Evolutionary conservation across 2,888 invertebrate genomes (phyloP).

Genomic region (Mesodorylaimus sp.): DNA sequence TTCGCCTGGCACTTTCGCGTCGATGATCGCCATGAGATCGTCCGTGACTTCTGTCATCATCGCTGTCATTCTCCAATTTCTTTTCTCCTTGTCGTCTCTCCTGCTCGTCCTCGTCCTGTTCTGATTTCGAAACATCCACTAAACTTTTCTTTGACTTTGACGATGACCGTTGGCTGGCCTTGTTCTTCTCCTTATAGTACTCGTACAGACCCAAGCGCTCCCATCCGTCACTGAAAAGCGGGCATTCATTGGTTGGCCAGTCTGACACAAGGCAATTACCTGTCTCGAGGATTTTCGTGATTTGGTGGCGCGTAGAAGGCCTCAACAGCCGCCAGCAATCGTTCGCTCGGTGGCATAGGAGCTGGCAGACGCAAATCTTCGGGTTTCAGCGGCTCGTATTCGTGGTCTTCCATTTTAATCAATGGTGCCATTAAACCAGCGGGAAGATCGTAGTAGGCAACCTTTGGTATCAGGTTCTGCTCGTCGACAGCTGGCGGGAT

Average conservation of each 20-base stretch:
- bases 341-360: conserved; percentile 79
- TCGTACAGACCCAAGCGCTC: conserved; percentile 91
- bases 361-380: conserved; percentile 74
- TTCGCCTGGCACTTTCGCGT: too few species aligned
- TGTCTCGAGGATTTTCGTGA: conserved; percentile 77
- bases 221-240: conserved; percentile 62
- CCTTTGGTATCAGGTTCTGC: conserved; percentile 48
- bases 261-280: conserved; percentile 24
- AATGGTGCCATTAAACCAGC: conserved; percentile 95
- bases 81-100: too few species aligned
- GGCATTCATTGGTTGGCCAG: background rate
- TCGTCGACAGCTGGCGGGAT: conserved; percentile 36
- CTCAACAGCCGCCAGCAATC: conserved; percentile 76
- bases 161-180: conserved; percentile 1
- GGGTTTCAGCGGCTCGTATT: conserved; percentile 73
- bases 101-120: too few species aligned
- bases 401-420: conserved; percentile 73
- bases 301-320: conserved; percentile 86
- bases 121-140: too few species aligned
- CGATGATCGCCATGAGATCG: too few species aligned
- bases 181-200: conserved; percentile 84
- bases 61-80: too few species aligned
- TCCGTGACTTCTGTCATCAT: too few species aligned
- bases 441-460: conserved; percentile 88
- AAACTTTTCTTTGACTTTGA: too few species aligned